Base-by-base conservation (phyloP, 1,140 invertebrate species). In the Apocrypta bakeri region DNA sequence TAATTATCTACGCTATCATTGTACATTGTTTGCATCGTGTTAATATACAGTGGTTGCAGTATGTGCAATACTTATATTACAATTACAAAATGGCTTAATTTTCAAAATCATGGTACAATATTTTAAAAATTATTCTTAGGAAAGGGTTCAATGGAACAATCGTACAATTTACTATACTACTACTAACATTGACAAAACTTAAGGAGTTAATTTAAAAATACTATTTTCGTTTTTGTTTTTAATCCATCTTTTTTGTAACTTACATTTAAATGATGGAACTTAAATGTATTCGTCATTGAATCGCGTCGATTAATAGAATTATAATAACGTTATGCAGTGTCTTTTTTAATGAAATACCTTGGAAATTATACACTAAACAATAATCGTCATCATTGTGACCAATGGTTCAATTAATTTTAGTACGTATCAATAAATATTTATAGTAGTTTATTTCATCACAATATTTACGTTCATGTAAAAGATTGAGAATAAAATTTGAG, bases 1-100 rank as follows among this genome's bases (percentile, higher is more conserved):
- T 69, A 1, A 6, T 24, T 37, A 14, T 14, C 31, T 71, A 33
- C 7, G 1, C n/a, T 76, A 37, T 17, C 11, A 77, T 42, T 77
- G n/a, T 42, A 77, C 12, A 77, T 66, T 27, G 1, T 42, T 77
- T 77, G 33, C n/a, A 68, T 17, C 42, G 17, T 66, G 17, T 61
- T 12, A 66, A 27, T 77, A 42, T 77, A 68, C 31, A 66, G 12
- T 27, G 4, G 14, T 48, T 17, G 12, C 21, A 48, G 25, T 25
- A 33, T 37, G 12, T 64, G 6, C 21, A 40, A 1, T 40, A 66
- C 14, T 64, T 66, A 64, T 33, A 77, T 77, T 77, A 40, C 48
- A 64, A 14, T 42, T 42, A 42, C 21, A 56, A 56, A 56, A n/a
- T 56, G 17, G 3, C 17, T 56, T 56, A 7, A 56, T 56, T n/a